Evolutionary conservation across 2,113 vertebrate species (phyloP).

Genomic region (Anhinga rufa): DNA sequence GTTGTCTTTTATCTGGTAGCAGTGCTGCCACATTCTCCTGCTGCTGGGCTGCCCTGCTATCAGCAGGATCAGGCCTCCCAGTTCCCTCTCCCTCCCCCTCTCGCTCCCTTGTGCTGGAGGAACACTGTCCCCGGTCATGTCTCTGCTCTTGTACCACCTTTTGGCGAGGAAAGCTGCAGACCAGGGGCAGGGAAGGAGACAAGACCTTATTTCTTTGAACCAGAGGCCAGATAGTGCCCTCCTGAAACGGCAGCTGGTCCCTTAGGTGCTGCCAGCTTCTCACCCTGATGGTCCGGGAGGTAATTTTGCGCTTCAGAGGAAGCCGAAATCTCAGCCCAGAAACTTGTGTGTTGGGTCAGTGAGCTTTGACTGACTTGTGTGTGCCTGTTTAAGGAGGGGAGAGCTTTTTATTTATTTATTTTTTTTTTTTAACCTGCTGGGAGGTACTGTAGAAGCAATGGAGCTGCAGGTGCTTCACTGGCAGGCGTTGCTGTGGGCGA

Average conservation of each 20-base stretch:
- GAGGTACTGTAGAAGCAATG: neutral
- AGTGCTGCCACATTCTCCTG: neutral
- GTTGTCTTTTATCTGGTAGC: neutral
- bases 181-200: neutral
- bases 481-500: neutral
- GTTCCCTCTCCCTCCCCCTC: neutral
- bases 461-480: neutral
- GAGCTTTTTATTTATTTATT: neutral
- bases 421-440: neutral
- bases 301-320: neutral
- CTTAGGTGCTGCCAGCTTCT: neutral
- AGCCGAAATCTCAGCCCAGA: neutral
- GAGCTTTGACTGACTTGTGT: neutral
- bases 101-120: neutral
- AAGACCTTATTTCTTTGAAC: neutral
- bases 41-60: neutral
- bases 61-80: neutral
- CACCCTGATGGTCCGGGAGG: accelerated
- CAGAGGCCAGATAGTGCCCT: neutral
- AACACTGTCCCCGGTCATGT: accelerated
- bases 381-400: neutral
- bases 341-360: neutral
- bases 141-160: neutral
- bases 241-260: accelerated
- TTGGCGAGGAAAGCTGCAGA: neutral